A percentile compares a stretch with the other conserved stretches of the same genome.
phyloP scores from a whole-genome alignment of 2,113 vertebrate species.

The Andinoacara biseriatus region DNA sequence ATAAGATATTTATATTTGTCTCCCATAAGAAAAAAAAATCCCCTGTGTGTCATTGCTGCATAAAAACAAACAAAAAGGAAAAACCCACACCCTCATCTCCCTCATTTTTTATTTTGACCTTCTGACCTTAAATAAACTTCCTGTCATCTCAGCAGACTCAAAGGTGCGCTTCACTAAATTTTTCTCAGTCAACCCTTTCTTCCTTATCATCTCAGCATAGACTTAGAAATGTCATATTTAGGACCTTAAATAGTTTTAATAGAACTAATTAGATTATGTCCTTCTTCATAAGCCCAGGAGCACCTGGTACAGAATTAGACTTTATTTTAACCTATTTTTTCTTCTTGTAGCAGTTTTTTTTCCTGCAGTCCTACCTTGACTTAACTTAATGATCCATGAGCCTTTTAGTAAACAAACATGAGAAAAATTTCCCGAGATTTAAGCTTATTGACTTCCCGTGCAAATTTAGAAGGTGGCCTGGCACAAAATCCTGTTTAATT shows the following conservation, averaged over 20 bases:
- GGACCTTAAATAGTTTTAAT: conserved; percentile 56
- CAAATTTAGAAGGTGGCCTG: conserved; percentile 44
- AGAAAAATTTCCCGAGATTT: conserved; percentile 50
- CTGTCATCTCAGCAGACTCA: conserved; percentile 39
- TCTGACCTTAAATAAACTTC: conserved; percentile 29
- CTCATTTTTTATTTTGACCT: conserved; percentile 40
- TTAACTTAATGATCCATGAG: conserved; percentile 46
- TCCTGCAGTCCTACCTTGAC: conserved; percentile 27
- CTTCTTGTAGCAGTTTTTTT: conserved; percentile 19
- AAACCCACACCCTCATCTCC: neutral
- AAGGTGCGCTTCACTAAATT: conserved; percentile 38
- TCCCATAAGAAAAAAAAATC: neutral
- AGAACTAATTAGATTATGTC: conserved; percentile 65
- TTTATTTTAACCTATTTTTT: conserved; percentile 59
- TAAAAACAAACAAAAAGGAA: neutral
- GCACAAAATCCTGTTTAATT: conserved; percentile 51
- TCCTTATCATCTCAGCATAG: conserved; percentile 31
- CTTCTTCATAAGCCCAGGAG: conserved; percentile 56
- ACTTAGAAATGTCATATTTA: conserved; percentile 46
- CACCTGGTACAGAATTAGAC: conserved; percentile 54
- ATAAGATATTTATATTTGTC: neutral
- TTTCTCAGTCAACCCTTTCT: conserved; percentile 2
- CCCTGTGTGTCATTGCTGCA: neutral
- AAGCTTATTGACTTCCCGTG: conserved; percentile 45
- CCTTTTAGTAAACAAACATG: conserved; percentile 49